Evolutionary conservation across 2,113 vertebrate species (phyloP), one percentile per base, ranked within the genome.

Genomic region (Tricholaema leucomelas): DNA sequence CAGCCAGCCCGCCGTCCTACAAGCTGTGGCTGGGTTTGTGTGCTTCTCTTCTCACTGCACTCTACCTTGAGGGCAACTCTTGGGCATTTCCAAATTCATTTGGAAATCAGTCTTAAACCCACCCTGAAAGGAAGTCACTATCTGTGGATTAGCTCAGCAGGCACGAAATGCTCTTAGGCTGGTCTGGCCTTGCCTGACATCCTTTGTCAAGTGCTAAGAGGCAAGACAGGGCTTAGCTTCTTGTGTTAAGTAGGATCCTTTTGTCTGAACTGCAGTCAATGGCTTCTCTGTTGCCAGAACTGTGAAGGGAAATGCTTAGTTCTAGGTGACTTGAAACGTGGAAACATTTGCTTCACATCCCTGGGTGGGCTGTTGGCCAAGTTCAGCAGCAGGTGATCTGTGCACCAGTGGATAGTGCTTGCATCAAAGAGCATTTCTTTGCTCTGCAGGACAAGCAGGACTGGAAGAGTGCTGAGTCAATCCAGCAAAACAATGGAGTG

Each of bases 151-250:
- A 71, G 27, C 50, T 90, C 61, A 66, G 69, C 44, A 54, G 61
- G 38, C 20, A 21, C 8, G 25, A 59, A 69, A 36, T 33, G 4
- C 40, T 87, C 55, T 36, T 61, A 6, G 0, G 0, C 56, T 81
- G 48, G 25, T 72, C 16, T 38, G 20, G 67, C 19, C 50, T 74
- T 73, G 40, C 9, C 59, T 3, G 20, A 44, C 60, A 30, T 48
- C 13, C 15, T 52, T 76, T 71, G 77, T 42, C 58, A 78, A 30
- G 44, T 35, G 27, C 69, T 79, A 6, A n/a, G n/a, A 81, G 31
- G 69, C 50, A 85, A 60, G 92, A 75, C 84, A 81, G 40, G 55
- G 54, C 66, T 81, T 90, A 71, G 58, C 69, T 78, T 33, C 85
- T 86, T 1, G 58, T 52, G 20, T 44, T 60, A 52, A 36, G 31